A percentile compares a stretch with the other conserved stretches of the same genome.
phyloP scores from a whole-genome alignment of 2,113 vertebrate genomes.

The Chauna torquata region DNA sequence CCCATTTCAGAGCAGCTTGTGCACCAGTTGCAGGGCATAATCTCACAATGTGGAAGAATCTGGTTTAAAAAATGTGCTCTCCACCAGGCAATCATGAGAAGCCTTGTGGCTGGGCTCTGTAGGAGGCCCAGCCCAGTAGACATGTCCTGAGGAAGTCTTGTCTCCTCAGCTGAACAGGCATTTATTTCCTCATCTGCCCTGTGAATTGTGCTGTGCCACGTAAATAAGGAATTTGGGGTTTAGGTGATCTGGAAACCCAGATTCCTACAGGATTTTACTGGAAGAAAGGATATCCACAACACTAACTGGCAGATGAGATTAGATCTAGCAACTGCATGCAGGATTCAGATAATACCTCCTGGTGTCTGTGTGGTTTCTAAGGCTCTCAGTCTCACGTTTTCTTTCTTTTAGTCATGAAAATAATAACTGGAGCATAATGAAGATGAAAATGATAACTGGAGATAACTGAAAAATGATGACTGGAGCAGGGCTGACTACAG shows the following conservation, averaged over 20 bases:
- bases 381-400: accelerated
- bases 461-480: no score
- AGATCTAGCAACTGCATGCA: not conserved
- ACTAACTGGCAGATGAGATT: accelerated
- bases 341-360: not conserved
- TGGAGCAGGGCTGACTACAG: not conserved
- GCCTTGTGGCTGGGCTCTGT: not conserved
- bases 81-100: not conserved
- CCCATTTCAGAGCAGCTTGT: not conserved
- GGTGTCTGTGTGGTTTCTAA: not conserved
- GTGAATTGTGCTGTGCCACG: not conserved
- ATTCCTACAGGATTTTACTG: not conserved
- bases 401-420: not conserved
- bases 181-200: not conserved
- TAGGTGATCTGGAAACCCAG: not conserved
- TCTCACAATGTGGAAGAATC: not conserved
- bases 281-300: not conserved
- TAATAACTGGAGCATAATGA: not conserved
- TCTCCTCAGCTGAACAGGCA: not conserved
- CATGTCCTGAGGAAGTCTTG: not conserved
- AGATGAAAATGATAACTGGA: no score
- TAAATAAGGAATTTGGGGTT: not conserved
- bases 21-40: not conserved
- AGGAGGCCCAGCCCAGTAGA: not conserved
- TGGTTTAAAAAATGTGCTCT: not conserved